These are phyloP conservation scores for Eumacrocentrus americanus DNA, from an alignment of 2,888 invertebrate genomes.

Conservation along the genomic window DNA sequence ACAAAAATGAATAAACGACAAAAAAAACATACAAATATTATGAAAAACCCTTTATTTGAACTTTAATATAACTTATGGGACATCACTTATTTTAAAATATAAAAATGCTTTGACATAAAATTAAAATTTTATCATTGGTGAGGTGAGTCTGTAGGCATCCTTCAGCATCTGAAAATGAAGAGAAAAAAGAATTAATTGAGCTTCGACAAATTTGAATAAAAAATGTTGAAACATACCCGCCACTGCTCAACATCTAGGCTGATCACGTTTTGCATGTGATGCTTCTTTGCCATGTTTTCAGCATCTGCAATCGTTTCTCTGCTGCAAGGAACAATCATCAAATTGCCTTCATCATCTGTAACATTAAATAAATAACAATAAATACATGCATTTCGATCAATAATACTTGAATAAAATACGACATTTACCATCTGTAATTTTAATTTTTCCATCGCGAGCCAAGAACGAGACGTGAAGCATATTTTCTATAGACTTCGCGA, in stretches of 20 bases:
- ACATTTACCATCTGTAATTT: conserved; percentile 46
- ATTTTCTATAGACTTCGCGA: conserved; percentile 69
- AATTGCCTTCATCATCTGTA: conserved; percentile 42
- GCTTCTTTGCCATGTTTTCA: conserved; percentile 43
- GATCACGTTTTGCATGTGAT: conserved; percentile 67
- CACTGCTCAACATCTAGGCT: conserved; percentile 66
- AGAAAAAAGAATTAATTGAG: conserved; percentile 8
- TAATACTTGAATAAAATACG: conserved; percentile 6
- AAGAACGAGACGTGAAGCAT: conserved; percentile 71
- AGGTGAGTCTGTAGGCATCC: too few species aligned
- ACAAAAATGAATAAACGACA: too few species aligned
- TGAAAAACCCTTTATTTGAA: too few species aligned
- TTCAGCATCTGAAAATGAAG: conserved; percentile 44
- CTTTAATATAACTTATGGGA: too few species aligned
- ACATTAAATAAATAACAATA: conserved; percentile 7
- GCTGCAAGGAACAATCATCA: conserved; percentile 49
- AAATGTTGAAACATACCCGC: conserved; percentile 62
- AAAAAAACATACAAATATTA: too few species aligned
- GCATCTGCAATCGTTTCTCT: conserved; percentile 45
- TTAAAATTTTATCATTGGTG: too few species aligned
- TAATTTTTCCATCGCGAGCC: conserved; percentile 65
- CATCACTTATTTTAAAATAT: too few species aligned
- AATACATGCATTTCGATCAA: background rate
- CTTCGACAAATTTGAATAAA: conserved; percentile 31
- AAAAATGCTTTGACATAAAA: too few species aligned